These are phyloP conservation scores for Gobio gobio DNA, from an alignment of 2,113 vertebrate species.

Conservation along the genomic window DNA sequence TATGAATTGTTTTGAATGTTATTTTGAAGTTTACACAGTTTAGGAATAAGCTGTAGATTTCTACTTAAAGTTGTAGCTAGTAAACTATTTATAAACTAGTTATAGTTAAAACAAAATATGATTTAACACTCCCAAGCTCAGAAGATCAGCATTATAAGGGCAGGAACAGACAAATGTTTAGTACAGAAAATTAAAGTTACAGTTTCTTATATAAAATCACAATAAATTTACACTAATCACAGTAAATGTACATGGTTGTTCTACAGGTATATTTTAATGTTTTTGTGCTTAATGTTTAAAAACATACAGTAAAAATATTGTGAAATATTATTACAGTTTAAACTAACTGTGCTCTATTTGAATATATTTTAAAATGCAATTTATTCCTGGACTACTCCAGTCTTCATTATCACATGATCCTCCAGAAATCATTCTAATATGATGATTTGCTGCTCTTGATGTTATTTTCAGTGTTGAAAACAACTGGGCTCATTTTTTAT, in stretches of 20 bases:
- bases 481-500: neutral
- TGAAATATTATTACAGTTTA: neutral
- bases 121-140: neutral
- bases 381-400: neutral
- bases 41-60: no score
- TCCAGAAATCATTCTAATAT: neutral
- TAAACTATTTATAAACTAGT: no score
- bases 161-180: neutral
- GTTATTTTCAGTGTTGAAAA: neutral
- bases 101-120: neutral
- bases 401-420: neutral
- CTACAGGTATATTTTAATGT: no score
- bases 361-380: neutral
- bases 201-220: neutral
- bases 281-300: neutral
- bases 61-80: neutral
- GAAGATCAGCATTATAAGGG: neutral
- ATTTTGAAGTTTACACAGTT: no score
- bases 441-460: neutral
- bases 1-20: neutral
- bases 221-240: neutral
- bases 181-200: neutral
- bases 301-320: neutral
- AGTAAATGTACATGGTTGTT: no score
- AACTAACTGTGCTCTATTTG: neutral